Evolutionary conservation across 2,113 vertebrate species (phyloP), one percentile per base, ranked within the genome.

Genomic region (Cyprinodon brontotheroides): DNA sequence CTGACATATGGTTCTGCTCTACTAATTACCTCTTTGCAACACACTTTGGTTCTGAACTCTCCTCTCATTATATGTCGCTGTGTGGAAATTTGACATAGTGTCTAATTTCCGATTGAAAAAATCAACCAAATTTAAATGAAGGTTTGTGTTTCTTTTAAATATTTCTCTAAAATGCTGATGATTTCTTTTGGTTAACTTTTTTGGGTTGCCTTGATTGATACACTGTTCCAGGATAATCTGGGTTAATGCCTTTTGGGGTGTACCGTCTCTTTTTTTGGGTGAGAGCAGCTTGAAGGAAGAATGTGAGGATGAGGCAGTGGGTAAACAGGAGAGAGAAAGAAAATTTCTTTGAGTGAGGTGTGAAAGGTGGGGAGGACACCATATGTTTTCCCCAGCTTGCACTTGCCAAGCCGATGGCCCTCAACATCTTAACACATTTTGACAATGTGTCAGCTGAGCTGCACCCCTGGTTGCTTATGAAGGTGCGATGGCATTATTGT

Each of bases 361-460:
- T 43, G 20, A 41, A n/a, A 57, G 50, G 50, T n/a, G 63, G 40
- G 41, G 64, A 22, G 72, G 65, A 65, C 68, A 91, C 94, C 94
- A 95, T 95, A 95, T 95, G 94, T 89, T 91, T 92, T 94, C 92
- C 94, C 93, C 93, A 93, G 94, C 92, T 94, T 94, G 94, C 92
- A 77, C 87, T 93, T 94, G 89, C 93, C 94, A 93, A 86, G 14
- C 87, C 92, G 86, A 79, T 92, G 91, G 90, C 83, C 89, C 85
- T 91, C 67, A 75, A 84, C 87, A 93, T 93, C 92, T 91, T 95
- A 95, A 95, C 94, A 94, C 94, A 89, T 95, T 93, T 92, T 95
- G 94, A 95, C 94, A 95, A 93, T 75, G 93, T 94, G 94, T 94
- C 93, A 94, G 89, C 93, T 93, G 90, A 93, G 93, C 91, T 80